A percentile compares a stretch with the other conserved stretches of the same genome.
phyloP scores from a whole-genome alignment of 2,113 vertebrate species.

The Eretmochelys imbricata region DNA sequence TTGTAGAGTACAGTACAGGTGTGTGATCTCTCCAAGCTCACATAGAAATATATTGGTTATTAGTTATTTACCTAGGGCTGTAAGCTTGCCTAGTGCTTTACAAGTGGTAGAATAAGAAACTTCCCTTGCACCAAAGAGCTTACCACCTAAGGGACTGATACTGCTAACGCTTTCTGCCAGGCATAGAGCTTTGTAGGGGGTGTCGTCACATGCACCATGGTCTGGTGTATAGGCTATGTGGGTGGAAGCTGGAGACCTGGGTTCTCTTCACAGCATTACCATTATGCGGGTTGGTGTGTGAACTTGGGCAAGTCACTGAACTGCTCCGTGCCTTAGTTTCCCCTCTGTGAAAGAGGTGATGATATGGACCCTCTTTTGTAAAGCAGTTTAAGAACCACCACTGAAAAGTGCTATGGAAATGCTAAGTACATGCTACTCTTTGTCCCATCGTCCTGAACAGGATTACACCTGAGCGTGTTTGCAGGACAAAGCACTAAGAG shows the following conservation, averaged over 20 bases:
- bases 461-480: neutral
- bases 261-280: neutral
- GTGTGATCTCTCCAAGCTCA: neutral
- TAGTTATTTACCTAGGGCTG: fast-evolving
- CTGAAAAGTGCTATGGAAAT: neutral
- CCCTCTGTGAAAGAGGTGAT: neutral
- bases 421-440: neutral
- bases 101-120: neutral
- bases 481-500: neutral
- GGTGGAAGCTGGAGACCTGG: neutral
- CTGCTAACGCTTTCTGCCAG: neutral
- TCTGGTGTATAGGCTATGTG: neutral
- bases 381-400: neutral
- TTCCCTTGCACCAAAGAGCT: neutral
- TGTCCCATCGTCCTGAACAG: neutral
- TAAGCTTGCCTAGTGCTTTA: neutral
- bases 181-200: neutral
- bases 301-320: neutral
- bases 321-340: neutral
- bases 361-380: neutral
- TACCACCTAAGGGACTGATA: neutral
- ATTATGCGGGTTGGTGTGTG: neutral
- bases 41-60: neutral
- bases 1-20: neutral
- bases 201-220: neutral